Percentiles rank a stretch among this genome's conserved stretches.
Conservation (phyloP, 2,797 vertebrate species). For the Catamblyrhynchus diadema region DNA sequence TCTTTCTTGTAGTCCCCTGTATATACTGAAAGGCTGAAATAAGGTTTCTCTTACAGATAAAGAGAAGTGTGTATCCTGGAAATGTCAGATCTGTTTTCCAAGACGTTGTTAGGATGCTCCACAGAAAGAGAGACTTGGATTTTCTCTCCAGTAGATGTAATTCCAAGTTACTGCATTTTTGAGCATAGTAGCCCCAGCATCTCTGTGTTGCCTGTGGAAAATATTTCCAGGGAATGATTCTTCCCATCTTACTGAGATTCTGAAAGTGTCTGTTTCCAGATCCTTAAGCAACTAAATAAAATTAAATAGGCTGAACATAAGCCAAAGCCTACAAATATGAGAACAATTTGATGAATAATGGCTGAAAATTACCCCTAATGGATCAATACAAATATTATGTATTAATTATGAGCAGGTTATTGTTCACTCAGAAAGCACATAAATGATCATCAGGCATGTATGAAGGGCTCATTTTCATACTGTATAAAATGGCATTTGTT, state of each 20-base stretch:
- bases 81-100: not conserved
- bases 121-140: not conserved
- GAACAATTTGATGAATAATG: not conserved
- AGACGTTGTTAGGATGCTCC: not conserved
- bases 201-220: not conserved
- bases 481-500: not conserved
- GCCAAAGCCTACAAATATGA: not conserved
- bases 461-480: not conserved
- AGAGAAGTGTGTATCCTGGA: not conserved
- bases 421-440: not conserved
- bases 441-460: not conserved
- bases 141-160: not conserved
- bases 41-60: not conserved
- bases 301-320: not conserved
- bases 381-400: not conserved
- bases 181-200: not conserved
- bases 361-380: not conserved
- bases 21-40: not conserved
- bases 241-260: not conserved
- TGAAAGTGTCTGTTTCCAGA: not conserved
- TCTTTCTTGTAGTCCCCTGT: not conserved
- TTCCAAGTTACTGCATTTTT: not conserved
- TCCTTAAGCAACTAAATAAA: not conserved
- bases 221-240: not conserved
- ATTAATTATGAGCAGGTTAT: not conserved